phyloP scores from a whole-genome alignment of 1,140 invertebrate genomes.

The Drosophila orosa region DNA sequence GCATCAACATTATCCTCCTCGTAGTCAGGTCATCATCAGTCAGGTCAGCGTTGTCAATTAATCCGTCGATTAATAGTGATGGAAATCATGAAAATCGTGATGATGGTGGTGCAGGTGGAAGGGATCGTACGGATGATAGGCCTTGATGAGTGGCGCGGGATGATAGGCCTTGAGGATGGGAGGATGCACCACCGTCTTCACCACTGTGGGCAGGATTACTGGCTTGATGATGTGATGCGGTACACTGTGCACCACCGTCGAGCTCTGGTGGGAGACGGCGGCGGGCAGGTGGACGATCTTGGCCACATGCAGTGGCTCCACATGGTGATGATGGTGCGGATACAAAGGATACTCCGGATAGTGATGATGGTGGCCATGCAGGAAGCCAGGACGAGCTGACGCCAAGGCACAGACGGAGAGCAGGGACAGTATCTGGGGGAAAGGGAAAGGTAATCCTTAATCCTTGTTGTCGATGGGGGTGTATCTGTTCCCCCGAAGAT shows the following conservation, averaged over 20 bases:
- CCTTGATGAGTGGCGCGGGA: slow-evolving; percentile 72
- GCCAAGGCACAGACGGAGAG: slow-evolving; percentile 60
- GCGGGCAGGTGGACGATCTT: slow-evolving; percentile 80
- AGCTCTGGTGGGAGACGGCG: slow-evolving; percentile 85
- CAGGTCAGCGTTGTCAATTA: slow-evolving; percentile 7
- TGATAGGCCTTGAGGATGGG: slow-evolving; percentile 79
- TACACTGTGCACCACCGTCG: slow-evolving; percentile 79
- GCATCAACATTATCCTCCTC: slow-evolving; percentile 11
- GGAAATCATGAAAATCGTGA: slow-evolving; percentile 74
- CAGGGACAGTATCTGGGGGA: slow-evolving; percentile 46
- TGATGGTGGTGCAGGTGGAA: slow-evolving; percentile 70
- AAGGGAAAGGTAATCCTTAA: background rate
- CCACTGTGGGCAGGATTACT: slow-evolving; percentile 70
- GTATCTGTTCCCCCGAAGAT: background rate
- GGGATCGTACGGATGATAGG: slow-evolving; percentile 74
- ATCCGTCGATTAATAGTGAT: slow-evolving; percentile 47
- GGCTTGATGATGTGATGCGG: slow-evolving; percentile 80
- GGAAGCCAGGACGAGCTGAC: slow-evolving; percentile 71
- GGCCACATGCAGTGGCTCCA: slow-evolving; percentile 75
- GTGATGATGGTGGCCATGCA: slow-evolving; percentile 77
- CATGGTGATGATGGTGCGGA: slow-evolving; percentile 60
- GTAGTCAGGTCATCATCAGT: slow-evolving; percentile 34
- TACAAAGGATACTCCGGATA: slow-evolving; percentile 72
- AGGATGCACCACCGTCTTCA: slow-evolving; percentile 75
- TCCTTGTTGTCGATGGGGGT: background rate